A percentile compares a stretch with the other conserved stretches of the same genome.
Conservation (phyloP, 2,797 vertebrate species). For the Acrocephalus scirpaceus region DNA sequence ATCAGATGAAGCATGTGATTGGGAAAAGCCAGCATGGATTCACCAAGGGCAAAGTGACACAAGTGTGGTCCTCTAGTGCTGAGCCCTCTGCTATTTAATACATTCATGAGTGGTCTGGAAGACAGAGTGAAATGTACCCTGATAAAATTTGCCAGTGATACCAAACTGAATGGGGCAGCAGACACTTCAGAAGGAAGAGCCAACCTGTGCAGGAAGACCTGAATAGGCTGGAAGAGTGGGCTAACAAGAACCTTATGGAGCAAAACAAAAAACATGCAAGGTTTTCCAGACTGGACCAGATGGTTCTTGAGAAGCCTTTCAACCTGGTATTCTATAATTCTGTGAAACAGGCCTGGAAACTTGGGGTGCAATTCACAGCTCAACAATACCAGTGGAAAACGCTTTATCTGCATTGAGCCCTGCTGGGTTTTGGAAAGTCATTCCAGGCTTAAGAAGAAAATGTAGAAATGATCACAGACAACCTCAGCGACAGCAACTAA, state of each 20-base stretch:
- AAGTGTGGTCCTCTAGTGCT: accelerated
- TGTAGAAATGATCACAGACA: background rate
- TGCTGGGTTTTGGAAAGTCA: background rate
- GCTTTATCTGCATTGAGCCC: accelerated
- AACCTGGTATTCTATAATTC: background rate
- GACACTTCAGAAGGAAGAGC: background rate
- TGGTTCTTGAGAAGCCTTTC: background rate
- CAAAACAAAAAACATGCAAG: background rate
- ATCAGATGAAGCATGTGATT: accelerated
- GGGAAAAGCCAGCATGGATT: background rate
- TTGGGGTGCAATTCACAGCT: background rate
- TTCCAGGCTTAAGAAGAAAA: background rate
- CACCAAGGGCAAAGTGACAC: background rate
- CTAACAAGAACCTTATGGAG: background rate
- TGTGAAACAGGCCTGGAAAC: background rate
- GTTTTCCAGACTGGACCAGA: background rate
- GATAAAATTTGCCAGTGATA: background rate
- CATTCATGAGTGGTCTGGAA: accelerated
- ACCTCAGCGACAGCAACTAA: background rate
- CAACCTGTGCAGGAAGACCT: background rate
- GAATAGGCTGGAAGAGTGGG: background rate
- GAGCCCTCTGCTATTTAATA: background rate
- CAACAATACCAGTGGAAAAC: background rate
- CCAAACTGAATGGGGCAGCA: accelerated
- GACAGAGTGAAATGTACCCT: background rate